phyloP scores from a whole-genome alignment of 2,888 invertebrate genomes.

The Eupeodes latifasciatus region DNA sequence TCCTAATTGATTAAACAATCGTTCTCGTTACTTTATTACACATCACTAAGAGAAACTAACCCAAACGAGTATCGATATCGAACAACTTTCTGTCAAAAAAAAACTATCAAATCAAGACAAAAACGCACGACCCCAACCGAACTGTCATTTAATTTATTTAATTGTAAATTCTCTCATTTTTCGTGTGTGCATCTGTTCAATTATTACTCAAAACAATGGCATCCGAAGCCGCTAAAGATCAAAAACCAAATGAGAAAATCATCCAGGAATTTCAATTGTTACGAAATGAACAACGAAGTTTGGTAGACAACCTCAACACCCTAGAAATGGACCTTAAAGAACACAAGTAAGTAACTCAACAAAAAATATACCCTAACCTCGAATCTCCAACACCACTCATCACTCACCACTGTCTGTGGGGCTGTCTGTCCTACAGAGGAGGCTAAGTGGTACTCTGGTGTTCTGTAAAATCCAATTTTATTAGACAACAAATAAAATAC shows the following conservation, averaged over 20 bases:
- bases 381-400: slow-evolving; percentile 1
- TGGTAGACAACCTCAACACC: slow-evolving; percentile 95
- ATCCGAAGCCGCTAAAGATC: slow-evolving; percentile 81
- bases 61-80: slow-evolving; percentile 47
- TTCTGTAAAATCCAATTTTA: background rate
- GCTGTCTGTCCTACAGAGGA: background rate
- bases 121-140: slow-evolving; percentile 36
- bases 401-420: background rate
- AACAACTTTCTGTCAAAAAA: slow-evolving; percentile 7
- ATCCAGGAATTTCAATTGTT: slow-evolving; percentile 94
- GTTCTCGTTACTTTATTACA: background rate
- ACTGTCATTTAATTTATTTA: slow-evolving; percentile 57
- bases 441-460: background rate
- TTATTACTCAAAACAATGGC: slow-evolving; percentile 79
- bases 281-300: slow-evolving; percentile 93
- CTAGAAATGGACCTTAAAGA: slow-evolving; percentile 97
- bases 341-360: slow-evolving; percentile 90
- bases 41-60: background rate
- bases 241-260: slow-evolving; percentile 89
- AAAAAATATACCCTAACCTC: slow-evolving; percentile 78
- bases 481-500: background rate
- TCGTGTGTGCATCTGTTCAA: slow-evolving; percentile 70
- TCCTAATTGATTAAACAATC: too few relatives aligned
- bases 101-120: background rate
- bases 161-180: slow-evolving; percentile 59